phyloP scores from a whole-genome alignment of 2,888 invertebrate genomes.

The Itoplectis maculator region DNA sequence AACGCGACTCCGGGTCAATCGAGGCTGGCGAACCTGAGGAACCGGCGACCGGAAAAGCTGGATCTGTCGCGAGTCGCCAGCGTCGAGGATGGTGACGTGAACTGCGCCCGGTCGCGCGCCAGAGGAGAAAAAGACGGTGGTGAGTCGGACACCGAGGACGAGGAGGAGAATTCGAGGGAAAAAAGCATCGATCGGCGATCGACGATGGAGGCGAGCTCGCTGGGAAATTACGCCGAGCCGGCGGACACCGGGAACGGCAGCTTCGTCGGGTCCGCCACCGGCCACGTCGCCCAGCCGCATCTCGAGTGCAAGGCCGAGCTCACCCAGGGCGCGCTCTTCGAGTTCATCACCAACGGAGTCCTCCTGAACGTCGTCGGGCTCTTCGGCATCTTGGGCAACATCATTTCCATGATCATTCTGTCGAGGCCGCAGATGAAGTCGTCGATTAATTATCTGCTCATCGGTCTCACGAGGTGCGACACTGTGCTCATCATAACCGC shows the following conservation, averaged over 20 bases:
- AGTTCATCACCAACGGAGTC: constrained; percentile 93
- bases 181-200: constrained; percentile 40
- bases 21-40: constrained; percentile 58
- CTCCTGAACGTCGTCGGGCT: constrained; percentile 92
- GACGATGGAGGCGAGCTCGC: constrained; percentile 69
- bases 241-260: constrained; percentile 48
- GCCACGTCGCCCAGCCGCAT: constrained; percentile 48
- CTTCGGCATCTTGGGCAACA: constrained; percentile 95
- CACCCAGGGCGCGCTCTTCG: constrained; percentile 87
- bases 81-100: constrained; percentile 70
- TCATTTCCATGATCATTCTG: constrained; percentile 95
- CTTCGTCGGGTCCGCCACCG: constrained; percentile 20
- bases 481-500: constrained; percentile 92
- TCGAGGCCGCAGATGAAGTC: constrained; percentile 98
- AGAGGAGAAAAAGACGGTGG: constrained; percentile 56
- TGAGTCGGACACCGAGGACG: constrained; percentile 62
- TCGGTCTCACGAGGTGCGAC: constrained; percentile 97
- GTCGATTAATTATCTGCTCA: constrained; percentile 97
- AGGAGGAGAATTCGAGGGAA: constrained; percentile 33
- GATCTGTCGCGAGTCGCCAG: constrained; percentile 54
- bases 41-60: no score
- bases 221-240: constrained; percentile 67
- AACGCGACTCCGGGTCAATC: constrained; percentile 47
- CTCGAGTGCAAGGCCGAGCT: constrained; percentile 71
- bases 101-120: constrained; percentile 45